Evolutionary conservation across 2,113 vertebrate genomes (phyloP).

Genomic region (Zosterops borbonicus): DNA sequence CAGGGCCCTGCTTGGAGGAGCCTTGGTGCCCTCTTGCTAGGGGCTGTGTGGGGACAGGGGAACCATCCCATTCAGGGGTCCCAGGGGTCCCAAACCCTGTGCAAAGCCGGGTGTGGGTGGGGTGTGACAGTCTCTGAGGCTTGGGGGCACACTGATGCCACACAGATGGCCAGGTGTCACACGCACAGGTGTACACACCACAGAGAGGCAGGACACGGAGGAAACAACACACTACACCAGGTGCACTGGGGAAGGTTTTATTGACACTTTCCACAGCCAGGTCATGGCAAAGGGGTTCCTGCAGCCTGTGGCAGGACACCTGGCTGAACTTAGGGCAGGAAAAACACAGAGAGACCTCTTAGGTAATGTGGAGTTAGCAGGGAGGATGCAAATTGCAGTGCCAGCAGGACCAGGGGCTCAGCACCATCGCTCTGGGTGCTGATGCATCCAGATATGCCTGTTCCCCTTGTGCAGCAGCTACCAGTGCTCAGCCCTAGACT

Average conservation of each 20-base stretch:
- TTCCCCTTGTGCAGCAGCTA: rapidly evolving
- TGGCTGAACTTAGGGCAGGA: not conserved
- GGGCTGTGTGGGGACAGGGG: not conserved
- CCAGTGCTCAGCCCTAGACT: not conserved
- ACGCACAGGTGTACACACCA: too few relatives aligned
- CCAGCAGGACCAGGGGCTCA: not conserved
- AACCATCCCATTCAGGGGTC: not conserved
- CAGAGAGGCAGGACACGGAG: not conserved
- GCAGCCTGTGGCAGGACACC: not conserved
- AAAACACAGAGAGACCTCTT: not conserved
- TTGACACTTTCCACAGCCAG: not conserved
- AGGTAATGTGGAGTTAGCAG: not conserved
- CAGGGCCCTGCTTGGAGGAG: not conserved
- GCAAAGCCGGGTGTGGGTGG: not conserved
- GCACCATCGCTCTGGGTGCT: not conserved
- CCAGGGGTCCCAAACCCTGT: rapidly evolving
- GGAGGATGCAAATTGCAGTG: rapidly evolving
- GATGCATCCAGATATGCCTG: not conserved
- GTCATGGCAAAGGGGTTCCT: not conserved
- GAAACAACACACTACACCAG: not conserved
- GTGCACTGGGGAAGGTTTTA: not conserved
- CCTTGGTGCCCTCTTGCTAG: not conserved
- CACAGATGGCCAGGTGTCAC: rapidly evolving
- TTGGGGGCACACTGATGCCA: not conserved
- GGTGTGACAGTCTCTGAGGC: not conserved